Percentiles rank a stretch among this genome's conserved stretches.
phyloP scores from a whole-genome alignment of 2,888 invertebrate genomes.

The Bursaphelenchus okinawaensis region DNA sequence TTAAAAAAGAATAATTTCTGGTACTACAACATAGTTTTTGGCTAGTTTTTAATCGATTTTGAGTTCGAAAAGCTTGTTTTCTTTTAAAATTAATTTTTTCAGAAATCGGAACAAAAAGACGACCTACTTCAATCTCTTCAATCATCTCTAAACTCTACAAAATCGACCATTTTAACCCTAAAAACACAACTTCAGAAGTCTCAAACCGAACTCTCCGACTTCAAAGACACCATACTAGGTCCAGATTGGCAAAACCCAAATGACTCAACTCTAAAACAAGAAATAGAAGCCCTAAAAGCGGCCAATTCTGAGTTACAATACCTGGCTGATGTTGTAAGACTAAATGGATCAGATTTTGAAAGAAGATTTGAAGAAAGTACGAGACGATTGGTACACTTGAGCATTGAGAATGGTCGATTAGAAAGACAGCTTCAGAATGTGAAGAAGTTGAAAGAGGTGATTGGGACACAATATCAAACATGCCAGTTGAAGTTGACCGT shows the following conservation, averaged over 20 bases:
- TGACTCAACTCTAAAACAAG: slow-evolving; percentile 4
- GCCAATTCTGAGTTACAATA: slow-evolving; percentile 35
- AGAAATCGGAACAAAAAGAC: slow-evolving; percentile 38
- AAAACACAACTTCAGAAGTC: slow-evolving; percentile 2
- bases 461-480: background rate
- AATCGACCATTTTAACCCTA: background rate
- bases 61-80: background rate
- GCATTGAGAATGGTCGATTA: slow-evolving; percentile 18
- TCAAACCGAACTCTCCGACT: slow-evolving; percentile 12
- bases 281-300: slow-evolving; percentile 18
- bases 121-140: slow-evolving; percentile 30
- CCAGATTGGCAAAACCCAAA: background rate
- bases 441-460: background rate
- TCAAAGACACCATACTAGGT: slow-evolving; percentile 1
- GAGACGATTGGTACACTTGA: slow-evolving; percentile 40
- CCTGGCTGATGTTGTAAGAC: slow-evolving; percentile 36
- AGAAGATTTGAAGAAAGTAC: slow-evolving; percentile 48
- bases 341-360: slow-evolving; percentile 42
- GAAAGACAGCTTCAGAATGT: background rate
- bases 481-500: background rate
- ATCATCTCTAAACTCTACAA: background rate
- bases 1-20: no score
- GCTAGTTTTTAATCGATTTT: no score
- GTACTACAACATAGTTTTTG: no score
- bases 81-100: slow-evolving; percentile 5